A percentile compares a stretch with the other conserved stretches of the same genome.
Evolutionary conservation across 2,113 vertebrate species (phyloP).

Genomic region (Pelodiscus sinensis): DNA sequence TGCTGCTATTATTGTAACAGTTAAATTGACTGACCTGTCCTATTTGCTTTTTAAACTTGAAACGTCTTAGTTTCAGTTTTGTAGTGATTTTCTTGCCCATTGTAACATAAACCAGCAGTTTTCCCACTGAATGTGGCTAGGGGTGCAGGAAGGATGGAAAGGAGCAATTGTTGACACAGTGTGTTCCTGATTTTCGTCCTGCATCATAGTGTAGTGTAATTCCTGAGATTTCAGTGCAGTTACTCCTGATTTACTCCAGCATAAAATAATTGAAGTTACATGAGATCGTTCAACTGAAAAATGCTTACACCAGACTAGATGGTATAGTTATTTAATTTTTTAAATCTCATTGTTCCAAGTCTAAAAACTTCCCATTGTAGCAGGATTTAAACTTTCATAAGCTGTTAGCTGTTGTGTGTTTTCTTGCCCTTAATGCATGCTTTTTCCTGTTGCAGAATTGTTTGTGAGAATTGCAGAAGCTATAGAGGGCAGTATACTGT

Average conservation of each 20-base stretch:
- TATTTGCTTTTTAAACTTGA: background rate
- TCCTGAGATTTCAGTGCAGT: background rate
- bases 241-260: rapidly evolving
- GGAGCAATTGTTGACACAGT: background rate
- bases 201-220: background rate
- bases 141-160: background rate
- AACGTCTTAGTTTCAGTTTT: background rate
- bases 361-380: slow-evolving; percentile 8
- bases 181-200: background rate
- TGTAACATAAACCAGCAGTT: background rate
- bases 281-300: background rate
- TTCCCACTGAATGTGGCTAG: background rate
- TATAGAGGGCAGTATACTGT: slow-evolving; percentile 24
- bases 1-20: background rate
- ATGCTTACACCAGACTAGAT: background rate
- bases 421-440: background rate
- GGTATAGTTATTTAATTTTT: background rate
- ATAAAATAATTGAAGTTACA: background rate
- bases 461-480: background rate
- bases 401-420: background rate
- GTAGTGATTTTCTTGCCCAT: background rate
- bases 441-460: slow-evolving; percentile 2
- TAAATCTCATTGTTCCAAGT: background rate
- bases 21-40: background rate
- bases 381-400: background rate